Conservation (phyloP, 2,113 vertebrate genomes). For the Mellivora capensis region DNA sequence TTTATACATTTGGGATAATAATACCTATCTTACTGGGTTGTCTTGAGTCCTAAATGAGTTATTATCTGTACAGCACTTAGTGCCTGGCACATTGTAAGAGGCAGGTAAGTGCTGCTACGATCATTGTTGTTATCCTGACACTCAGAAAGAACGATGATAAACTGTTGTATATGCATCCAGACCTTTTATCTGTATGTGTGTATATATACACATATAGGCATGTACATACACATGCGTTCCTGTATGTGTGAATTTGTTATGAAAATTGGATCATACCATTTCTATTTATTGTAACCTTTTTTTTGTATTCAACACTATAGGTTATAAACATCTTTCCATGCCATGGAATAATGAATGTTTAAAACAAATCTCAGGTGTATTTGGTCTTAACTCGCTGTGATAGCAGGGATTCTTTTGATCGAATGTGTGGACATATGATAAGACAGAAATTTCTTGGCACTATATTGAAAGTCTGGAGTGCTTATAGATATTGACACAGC, state of each 20-base stretch:
- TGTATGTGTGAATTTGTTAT: neutral
- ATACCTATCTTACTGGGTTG: neutral
- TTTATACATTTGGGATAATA: neutral
- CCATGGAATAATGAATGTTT: neutral
- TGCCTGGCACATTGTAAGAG: neutral
- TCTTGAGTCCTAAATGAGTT: neutral
- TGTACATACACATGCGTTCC: neutral
- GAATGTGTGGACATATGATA: neutral
- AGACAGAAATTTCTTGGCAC: neutral
- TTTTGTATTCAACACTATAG: neutral
- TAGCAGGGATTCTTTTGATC: neutral
- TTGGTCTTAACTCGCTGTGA: neutral
- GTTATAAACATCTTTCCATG: neutral
- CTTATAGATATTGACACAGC: neutral
- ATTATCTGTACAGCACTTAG: neutral
- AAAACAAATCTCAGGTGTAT: neutral
- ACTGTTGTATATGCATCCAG: neutral
- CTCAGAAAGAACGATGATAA: neutral
- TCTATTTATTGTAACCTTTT: neutral
- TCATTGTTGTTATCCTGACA: neutral
- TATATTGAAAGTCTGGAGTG: neutral
- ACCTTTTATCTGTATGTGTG: neutral
- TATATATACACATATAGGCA: fast-evolving
- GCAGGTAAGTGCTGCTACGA: neutral
- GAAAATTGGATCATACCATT: neutral